A percentile compares a stretch with the other conserved stretches of the same genome.
phyloP scores from a whole-genome alignment of 2,888 invertebrate genomes.

The Octonoba sinensis region DNA sequence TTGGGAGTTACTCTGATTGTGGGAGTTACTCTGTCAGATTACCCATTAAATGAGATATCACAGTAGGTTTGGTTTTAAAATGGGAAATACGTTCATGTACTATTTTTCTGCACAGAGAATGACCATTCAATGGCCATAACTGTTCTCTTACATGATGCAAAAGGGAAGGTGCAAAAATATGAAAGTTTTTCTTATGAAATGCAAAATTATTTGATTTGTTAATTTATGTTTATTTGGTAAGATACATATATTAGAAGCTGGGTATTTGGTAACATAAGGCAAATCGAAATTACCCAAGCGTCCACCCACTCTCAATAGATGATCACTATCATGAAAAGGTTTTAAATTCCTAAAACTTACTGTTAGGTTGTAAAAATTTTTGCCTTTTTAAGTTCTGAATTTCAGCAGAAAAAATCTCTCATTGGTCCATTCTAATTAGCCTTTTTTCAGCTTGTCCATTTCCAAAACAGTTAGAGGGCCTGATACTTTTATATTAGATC shows the following conservation, averaged over 20 bases:
- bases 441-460: background rate
- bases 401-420: background rate
- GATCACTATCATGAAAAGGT: conserved; percentile 12
- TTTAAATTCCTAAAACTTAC: conserved; percentile 9
- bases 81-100: background rate
- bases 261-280: background rate
- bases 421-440: background rate
- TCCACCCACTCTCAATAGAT: conserved; percentile 11
- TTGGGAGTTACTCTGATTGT: too few relatives aligned
- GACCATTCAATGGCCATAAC: background rate
- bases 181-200: background rate
- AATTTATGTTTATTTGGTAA: conserved; percentile 6
- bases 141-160: background rate
- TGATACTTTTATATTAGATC: background rate
- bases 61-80: too few relatives aligned
- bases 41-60: too few relatives aligned
- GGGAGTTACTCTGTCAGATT: too few relatives aligned
- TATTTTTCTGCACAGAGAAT: background rate
- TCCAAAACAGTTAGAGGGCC: background rate
- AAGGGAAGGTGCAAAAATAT: background rate
- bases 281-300: background rate
- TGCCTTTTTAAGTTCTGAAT: conserved; percentile 11
- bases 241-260: too few relatives aligned
- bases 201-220: background rate
- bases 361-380: background rate